Base-by-base conservation (phyloP, 2,113 vertebrate genomes). In the Strigops habroptila region DNA sequence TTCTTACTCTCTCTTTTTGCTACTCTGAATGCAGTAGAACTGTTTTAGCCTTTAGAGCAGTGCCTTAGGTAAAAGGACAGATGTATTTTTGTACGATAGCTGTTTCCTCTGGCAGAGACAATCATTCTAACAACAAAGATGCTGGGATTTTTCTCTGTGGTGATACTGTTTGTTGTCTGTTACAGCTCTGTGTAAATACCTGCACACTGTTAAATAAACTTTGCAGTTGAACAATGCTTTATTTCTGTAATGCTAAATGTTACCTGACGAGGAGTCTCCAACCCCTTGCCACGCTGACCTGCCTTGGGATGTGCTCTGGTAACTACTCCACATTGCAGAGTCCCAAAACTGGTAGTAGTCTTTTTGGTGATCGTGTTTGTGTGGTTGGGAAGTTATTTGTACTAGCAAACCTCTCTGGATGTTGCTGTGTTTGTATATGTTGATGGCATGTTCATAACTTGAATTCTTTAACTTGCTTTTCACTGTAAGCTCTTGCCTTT, bases 131-230 rank as follows among this genome's bases (percentile, higher is more conserved):
- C 91, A 87, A 53, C 74, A 91, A 90, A 87, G 83, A 95, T 97
- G 93, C 91, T 5, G 74, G 7, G 95, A 67, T 84, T 93, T 97
- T 96, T 93, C 96, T 95, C 94, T 94, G 96, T 91, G 93, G 97
- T 85, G 97, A 96, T 96, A 93, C 82, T 95, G 91, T 88, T 96
- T 95, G 95, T 98, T 96, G 81, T 97, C 97, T 97, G 95, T 98
- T 98, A 96, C 94, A 97, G 96, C 91, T 97, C 94, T 95, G n/a
- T 99, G 98, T 98, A 98, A 98, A 98, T 98, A 98, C 43, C 74
- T 97, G 97, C 93, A 53, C 95, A 95, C 96, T 98, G 97, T 98
- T 97, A 97, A 98, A 99, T 99, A 99, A 99, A 99, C 98, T 98
- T 99, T 98, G 97, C 97, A 98, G 97, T 97, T 97, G 96, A 98